These are phyloP conservation scores for Beaufortia kweichowensis DNA, from an alignment of 2,113 vertebrate species.

Conservation along the genomic window DNA sequence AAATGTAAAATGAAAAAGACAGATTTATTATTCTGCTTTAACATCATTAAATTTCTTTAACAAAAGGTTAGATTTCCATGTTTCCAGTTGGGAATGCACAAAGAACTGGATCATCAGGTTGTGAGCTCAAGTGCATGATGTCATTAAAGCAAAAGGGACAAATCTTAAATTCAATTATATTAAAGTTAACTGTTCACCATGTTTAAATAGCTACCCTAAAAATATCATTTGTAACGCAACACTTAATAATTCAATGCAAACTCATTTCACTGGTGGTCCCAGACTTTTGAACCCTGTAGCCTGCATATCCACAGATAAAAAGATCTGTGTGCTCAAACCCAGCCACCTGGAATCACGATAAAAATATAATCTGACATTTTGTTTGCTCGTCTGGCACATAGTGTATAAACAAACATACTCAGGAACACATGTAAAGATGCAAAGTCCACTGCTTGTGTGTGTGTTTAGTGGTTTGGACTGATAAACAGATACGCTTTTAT, in stretches of 20 bases:
- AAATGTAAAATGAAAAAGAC: background rate
- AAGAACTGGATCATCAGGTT: background rate
- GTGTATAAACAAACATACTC: constrained; percentile 40
- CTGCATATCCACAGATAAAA: background rate
- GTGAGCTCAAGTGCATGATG: background rate
- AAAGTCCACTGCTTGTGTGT: constrained; percentile 18
- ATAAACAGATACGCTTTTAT: background rate
- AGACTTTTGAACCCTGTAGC: background rate
- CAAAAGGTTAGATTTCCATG: background rate
- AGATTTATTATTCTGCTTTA: background rate
- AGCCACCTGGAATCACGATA: background rate
- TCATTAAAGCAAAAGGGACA: background rate
- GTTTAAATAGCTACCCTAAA: background rate
- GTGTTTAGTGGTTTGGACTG: constrained; percentile 25
- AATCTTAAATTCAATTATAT: no score
- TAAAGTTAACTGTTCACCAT: no score
- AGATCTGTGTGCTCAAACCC: constrained; percentile 22
- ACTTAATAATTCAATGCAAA: no score
- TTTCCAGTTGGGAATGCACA: background rate
- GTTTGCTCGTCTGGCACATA: constrained; percentile 21
- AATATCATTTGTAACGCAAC: background rate
- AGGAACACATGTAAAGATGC: constrained; percentile 38
- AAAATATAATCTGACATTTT: constrained; percentile 43
- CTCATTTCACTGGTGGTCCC: no score
- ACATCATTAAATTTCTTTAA: background rate